These are phyloP conservation scores for Achatina immaculata DNA, from an alignment of 1,140 invertebrate species.

Conservation along the genomic window DNA sequence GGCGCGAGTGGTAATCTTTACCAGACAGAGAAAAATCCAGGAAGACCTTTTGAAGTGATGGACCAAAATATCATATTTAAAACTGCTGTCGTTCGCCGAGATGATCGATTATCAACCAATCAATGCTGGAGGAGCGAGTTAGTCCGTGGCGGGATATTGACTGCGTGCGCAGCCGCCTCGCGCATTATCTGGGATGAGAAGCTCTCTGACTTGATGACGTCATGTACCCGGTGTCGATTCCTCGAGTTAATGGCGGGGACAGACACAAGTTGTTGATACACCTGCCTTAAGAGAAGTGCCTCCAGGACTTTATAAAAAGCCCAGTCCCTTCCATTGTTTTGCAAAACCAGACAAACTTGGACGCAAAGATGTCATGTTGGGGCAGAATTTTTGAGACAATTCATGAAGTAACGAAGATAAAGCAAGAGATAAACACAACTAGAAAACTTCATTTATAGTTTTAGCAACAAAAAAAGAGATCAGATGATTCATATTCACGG, in stretches of 20 bases:
- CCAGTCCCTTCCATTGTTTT: too few species aligned
- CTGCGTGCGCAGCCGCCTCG: slow-evolving; percentile 23
- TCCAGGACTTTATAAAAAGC: neutral
- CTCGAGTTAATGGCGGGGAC: slow-evolving; percentile 26
- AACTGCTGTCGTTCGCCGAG: slow-evolving; percentile 8
- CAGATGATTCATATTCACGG: too few species aligned
- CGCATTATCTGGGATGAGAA: slow-evolving; percentile 33
- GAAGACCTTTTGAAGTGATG: slow-evolving; percentile 21
- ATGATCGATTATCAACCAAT: slow-evolving; percentile 25
- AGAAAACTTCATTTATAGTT: too few species aligned
- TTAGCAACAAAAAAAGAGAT: too few species aligned
- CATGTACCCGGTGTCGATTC: slow-evolving; percentile 32
- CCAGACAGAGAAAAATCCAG: neutral
- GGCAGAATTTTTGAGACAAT: too few species aligned
- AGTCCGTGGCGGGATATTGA: slow-evolving; percentile 32
- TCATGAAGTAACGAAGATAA: too few species aligned
- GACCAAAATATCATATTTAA: slow-evolving; percentile 34
- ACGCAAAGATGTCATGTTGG: too few species aligned
- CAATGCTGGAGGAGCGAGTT: slow-evolving; percentile 21
- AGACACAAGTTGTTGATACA: slow-evolving; percentile 27
- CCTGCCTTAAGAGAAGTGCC: neutral
- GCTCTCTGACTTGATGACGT: slow-evolving; percentile 37
- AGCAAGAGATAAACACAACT: too few species aligned
- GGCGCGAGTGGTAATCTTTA: neutral
- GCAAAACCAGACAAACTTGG: too few species aligned